Evolutionary conservation across 1,140 invertebrate species (phyloP), one percentile per base, ranked within the genome.

Genomic region (Samia ricini): DNA sequence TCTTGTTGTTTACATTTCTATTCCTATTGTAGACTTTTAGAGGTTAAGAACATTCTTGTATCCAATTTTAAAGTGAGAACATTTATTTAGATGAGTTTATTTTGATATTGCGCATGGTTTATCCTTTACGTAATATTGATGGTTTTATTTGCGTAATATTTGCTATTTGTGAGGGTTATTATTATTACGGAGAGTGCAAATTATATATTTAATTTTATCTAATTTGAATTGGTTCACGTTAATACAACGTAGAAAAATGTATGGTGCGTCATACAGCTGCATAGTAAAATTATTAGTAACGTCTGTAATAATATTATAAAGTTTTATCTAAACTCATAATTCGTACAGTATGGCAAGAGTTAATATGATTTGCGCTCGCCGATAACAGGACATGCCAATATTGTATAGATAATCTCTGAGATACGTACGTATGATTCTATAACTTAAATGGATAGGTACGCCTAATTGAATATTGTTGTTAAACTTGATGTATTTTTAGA

Each of bases 401-500:
- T 52, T 52, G 19, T 23, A 21, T 21, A 63, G 60, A 60, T 55
- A 70, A 63, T 76, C 67, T 73, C 61, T 62, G 60, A 76, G 54
- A 79, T 77, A 77, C 74, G 77, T 79, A 74, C 72, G 72, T 77
- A 80, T 72, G 62, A 74, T 73, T 82, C 69, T 74, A 79, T 56
- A 63, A 71, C 68, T 70, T 68, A 75, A 85, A 77, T 83, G 74
- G 77, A 78, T 74, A n/a, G n/a, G n/a, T n/a, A 75, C 57, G 85
- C 83, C 84, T 87, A 87, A 86, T 76, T 81, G 72, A 78, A 77
- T 76, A 84, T 86, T 83, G 82, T 89, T 89, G 85, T 88, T 90
- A 79, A 81, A 83, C 70, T 89, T 83, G 84, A 86, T 90, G 88
- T 90, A 90, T 90, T 89, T n/a, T 88, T 88, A 90, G 88, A 90